Percentiles rank a stretch among this genome's conserved stretches.
phyloP scores from a whole-genome alignment of 2,888 invertebrate genomes.

The Cylindroiulus punctatus region DNA sequence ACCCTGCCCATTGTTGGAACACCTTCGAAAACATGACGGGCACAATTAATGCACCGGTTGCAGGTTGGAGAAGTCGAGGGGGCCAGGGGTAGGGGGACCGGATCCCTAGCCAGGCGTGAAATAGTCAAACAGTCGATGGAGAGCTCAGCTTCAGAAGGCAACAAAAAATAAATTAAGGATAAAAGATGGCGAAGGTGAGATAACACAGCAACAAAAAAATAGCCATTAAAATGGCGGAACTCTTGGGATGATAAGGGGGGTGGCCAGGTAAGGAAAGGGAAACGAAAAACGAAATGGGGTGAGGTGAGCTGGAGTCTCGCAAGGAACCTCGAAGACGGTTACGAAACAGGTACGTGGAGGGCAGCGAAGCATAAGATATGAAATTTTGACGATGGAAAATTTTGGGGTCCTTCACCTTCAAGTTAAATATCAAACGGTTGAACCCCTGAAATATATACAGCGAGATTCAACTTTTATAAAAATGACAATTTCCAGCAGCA shows the following conservation, averaged over 20 bases:
- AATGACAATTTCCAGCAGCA: no score
- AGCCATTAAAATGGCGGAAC: neutral
- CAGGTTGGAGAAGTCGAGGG: neutral
- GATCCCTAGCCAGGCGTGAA: no score
- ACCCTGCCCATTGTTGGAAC: no score
- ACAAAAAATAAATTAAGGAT: neutral
- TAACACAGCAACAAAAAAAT: neutral
- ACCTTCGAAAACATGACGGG: neutral
- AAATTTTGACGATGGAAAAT: no score
- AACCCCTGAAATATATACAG: no score
- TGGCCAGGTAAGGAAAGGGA: neutral
- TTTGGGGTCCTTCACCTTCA: no score
- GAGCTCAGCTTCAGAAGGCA: no score
- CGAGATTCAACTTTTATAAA: no score
- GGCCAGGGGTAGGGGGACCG: neutral
- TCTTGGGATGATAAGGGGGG: neutral
- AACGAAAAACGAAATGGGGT: constrained; percentile 1
- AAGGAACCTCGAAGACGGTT: neutral
- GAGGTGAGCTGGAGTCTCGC: neutral
- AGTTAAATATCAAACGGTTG: no score
- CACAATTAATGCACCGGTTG: neutral
- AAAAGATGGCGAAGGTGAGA: constrained; percentile 10
- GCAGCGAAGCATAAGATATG: no score
- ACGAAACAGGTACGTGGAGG: neutral
- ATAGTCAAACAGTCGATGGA: no score